These are phyloP conservation scores for Sphaerolaimus hirsutus DNA, from an alignment of 2,888 invertebrate species.

Conservation along the genomic window DNA sequence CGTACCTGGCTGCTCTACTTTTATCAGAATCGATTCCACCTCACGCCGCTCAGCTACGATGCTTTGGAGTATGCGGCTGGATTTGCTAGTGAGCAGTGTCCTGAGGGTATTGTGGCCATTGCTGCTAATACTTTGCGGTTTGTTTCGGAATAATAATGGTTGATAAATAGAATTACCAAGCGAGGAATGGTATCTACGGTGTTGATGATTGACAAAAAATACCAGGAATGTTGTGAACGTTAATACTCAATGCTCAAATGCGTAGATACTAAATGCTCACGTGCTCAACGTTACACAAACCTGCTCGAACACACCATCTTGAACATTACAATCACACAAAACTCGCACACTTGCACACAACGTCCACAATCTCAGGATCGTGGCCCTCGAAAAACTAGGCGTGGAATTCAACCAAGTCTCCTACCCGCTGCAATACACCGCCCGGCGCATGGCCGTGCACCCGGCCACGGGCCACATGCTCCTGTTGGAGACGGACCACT, in stretches of 20 bases:
- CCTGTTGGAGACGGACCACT: slow-evolving; percentile 86
- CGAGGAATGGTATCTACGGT: background rate
- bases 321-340: too few relatives aligned
- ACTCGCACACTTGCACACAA: too few relatives aligned
- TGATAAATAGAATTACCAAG: background rate
- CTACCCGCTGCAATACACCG: slow-evolving; percentile 76
- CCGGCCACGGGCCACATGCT: slow-evolving; percentile 66
- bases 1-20: slow-evolving; percentile 93
- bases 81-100: slow-evolving; percentile 80
- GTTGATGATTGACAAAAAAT: background rate
- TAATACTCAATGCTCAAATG: background rate
- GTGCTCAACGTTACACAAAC: too few relatives aligned
- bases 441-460: slow-evolving; percentile 68
- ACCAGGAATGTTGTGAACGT: too few relatives aligned
- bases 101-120: slow-evolving; percentile 95
- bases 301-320: too few relatives aligned
- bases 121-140: slow-evolving; percentile 73
- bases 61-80: slow-evolving; percentile 89
- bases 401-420: slow-evolving; percentile 85
- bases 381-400: slow-evolving; percentile 87
- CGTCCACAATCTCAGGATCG: slow-evolving; percentile 49
- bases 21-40: slow-evolving; percentile 56
- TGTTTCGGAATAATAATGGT: too few relatives aligned
- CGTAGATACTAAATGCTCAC: background rate
- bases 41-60: slow-evolving; percentile 46